Evolutionary conservation across 1,140 invertebrate species (phyloP).

Genomic region (Doryteuthis pealeii): DNA sequence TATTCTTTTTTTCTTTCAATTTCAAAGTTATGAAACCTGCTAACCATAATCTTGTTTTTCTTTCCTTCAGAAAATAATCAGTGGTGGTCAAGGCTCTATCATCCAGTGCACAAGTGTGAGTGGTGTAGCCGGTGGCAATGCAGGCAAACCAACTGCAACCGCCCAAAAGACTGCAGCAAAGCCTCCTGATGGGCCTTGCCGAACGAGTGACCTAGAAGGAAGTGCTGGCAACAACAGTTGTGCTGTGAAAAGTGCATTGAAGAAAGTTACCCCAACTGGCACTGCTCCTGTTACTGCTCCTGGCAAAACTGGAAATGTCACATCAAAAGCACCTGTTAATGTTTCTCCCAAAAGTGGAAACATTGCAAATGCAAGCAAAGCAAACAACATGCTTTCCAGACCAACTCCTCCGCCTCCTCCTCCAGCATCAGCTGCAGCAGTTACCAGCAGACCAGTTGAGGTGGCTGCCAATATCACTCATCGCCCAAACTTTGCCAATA

Average conservation of each 20-base stretch:
- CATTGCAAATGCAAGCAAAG: no score
- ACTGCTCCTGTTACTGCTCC: no score
- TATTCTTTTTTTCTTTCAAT: no score
- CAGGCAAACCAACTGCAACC: not conserved
- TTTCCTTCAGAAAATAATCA: not conserved
- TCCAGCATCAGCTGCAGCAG: no score
- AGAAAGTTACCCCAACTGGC: no score
- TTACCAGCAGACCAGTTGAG: no score
- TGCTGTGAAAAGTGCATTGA: not conserved
- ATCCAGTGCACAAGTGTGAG: not conserved
- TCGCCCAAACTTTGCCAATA: not conserved
- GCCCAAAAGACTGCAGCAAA: not conserved
- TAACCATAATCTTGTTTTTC: not conserved
- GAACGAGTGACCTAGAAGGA: conserved; percentile 8
- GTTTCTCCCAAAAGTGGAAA: no score
- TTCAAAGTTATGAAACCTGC: no score
- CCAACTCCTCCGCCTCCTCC: not conserved
- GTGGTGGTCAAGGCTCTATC: not conserved
- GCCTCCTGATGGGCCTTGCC: not conserved
- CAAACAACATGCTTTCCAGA: not conserved
- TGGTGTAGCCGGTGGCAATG: not conserved
- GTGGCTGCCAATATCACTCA: not conserved
- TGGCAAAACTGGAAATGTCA: no score
- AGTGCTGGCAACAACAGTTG: not conserved
- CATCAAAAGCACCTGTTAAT: no score